Evolutionary conservation across 1,140 invertebrate species (phyloP).

Genomic region (Drosophila sulfurigaster): DNA sequence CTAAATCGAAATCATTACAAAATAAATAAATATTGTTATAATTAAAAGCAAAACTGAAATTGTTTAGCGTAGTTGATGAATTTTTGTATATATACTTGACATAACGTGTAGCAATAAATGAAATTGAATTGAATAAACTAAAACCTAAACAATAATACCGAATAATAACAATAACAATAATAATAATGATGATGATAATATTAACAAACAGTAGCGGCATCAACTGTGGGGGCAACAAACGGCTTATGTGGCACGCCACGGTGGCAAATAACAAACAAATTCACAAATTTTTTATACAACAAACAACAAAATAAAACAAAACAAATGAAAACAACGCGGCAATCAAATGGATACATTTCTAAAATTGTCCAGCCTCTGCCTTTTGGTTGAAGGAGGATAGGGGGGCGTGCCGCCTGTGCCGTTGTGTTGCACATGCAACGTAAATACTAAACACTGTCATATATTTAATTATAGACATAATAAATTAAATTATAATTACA

Average conservation of each 20-base stretch:
- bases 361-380: slow-evolving; percentile 75
- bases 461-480: slow-evolving; percentile 69
- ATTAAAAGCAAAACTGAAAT: slow-evolving; percentile 71
- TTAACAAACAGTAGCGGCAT: slow-evolving; percentile 6
- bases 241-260: slow-evolving; percentile 44
- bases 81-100: slow-evolving; percentile 81
- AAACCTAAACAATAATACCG: slow-evolving; percentile 34
- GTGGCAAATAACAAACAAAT: slow-evolving; percentile 38
- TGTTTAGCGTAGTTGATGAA: slow-evolving; percentile 81
- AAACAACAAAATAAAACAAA: not conserved
- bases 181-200: slow-evolving; percentile 10
- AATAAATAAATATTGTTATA: slow-evolving; percentile 79
- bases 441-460: slow-evolving; percentile 58
- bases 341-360: slow-evolving; percentile 79
- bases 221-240: slow-evolving; percentile 21
- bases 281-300: slow-evolving; percentile 64
- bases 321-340: slow-evolving; percentile 47
- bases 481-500: slow-evolving; percentile 50
- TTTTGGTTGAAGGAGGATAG: slow-evolving; percentile 15
- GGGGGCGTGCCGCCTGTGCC: slow-evolving; percentile 44
- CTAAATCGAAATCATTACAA: slow-evolving; percentile 70
- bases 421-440: slow-evolving; percentile 17
- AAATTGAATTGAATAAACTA: slow-evolving; percentile 67
- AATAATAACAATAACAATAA: slow-evolving; percentile 28
- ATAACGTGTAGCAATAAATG: slow-evolving; percentile 76